Base-by-base conservation (phyloP, 2,888 invertebrate species). In the Stenodera caucasica region DNA sequence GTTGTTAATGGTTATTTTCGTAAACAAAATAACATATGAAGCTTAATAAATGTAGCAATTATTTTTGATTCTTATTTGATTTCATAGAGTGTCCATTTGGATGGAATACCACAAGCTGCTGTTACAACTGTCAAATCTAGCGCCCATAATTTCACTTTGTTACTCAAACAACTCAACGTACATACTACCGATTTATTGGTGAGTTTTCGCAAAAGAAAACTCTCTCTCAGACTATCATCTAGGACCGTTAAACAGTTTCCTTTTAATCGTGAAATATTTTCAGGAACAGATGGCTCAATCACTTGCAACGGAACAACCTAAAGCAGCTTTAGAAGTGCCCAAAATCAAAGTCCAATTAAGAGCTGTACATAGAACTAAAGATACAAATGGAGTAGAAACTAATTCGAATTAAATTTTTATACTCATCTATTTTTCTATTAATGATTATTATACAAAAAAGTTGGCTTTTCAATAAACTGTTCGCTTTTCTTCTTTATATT, bases 1-100 rank as follows among this genome's bases (percentile, higher is more conserved):
- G 72, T 69, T 53, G 60, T 68, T 59, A 57, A 69, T 61, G 67
- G 69, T 67, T 65, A 64, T 67, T 70, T 71, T 63, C 64, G 59
- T 58, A 56, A 64, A 66, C 61, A 57, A 60, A 64, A 61, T 69
- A 65, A 57, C 60, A 57, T 33, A 8, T 62, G 53, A 60, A n/a
- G n/a, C n/a, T n/a, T n/a, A n/a, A n/a, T n/a, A n/a, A n/a, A n/a
- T n/a, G n/a, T n/a, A n/a, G n/a, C n/a, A n/a, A n/a, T n/a, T n/a
- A n/a, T n/a, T n/a, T n/a, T 63, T 40, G 56, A 60, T 63, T 60
- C 57, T 63, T 45, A 58, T 69, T 69, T 72, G 37, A 64, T 67
- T 73, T 73, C 74, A 26, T 78, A 88, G 85, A 83, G 84, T 57
- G 80, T 85, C 57, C 87, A 88, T 29, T 80, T 89, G 72, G 88